A percentile compares a stretch with the other conserved stretches of the same genome.
These are phyloP conservation scores for Liparis tanakae DNA, from an alignment of 2,797 vertebrate species.

Conservation along the genomic window DNA sequence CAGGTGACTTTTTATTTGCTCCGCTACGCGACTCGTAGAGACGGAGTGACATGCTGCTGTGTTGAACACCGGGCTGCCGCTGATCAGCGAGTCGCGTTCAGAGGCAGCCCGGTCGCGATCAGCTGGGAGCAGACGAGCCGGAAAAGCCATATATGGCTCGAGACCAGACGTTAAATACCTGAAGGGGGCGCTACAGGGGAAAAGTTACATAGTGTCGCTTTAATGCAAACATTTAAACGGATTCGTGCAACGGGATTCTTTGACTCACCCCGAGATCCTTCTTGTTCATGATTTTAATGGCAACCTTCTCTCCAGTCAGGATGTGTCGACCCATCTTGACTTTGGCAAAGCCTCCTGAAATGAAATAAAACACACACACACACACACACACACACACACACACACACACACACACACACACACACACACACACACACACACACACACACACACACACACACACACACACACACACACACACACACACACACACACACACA, in stretches of 20 bases:
- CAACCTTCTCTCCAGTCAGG: conserved; percentile 93
- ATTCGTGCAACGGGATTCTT: not conserved
- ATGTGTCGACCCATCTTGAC: conserved; percentile 92
- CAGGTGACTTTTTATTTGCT: too few species aligned
- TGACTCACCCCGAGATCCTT: conserved; percentile 90
- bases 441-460: not conserved
- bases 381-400: not conserved
- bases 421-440: not conserved
- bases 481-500: not conserved
- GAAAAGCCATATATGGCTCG: too few species aligned
- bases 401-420: not conserved
- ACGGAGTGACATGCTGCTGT: too few species aligned
- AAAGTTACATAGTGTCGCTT: too few species aligned
- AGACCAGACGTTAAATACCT: too few species aligned
- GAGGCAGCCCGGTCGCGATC: too few species aligned
- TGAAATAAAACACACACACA: conserved; percentile 1
- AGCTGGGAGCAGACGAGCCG: too few species aligned
- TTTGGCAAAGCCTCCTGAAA: conserved; percentile 96
- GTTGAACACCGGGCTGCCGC: too few species aligned
- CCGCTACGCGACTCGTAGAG: too few species aligned
- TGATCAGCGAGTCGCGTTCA: too few species aligned
- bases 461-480: not conserved
- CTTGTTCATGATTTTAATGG: conserved; percentile 97
- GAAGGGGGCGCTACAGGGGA: too few species aligned
- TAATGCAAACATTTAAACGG: not conserved